Percentiles rank a stretch among this genome's conserved stretches.
Conservation (phyloP, 2,797 vertebrate genomes). For the Anabacerthia variegaticeps region DNA sequence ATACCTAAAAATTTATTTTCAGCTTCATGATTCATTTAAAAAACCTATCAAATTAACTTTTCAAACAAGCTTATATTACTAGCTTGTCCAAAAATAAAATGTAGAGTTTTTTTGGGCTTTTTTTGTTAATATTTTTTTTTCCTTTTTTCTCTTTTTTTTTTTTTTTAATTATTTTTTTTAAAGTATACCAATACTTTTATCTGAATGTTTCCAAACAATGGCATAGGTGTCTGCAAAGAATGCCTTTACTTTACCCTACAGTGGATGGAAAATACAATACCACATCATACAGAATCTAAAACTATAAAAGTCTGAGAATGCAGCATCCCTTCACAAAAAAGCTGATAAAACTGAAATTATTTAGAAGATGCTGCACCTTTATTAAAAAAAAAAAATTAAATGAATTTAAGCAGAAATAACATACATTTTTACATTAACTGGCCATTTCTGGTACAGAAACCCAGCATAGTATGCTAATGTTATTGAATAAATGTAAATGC, state of each 20-base stretch:
- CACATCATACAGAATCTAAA: conserved; percentile 74
- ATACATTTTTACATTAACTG: conserved; percentile 86
- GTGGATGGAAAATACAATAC: conserved; percentile 74
- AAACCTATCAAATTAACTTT: conserved; percentile 83
- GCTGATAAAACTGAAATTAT: conserved; percentile 82
- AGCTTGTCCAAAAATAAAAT: conserved; percentile 79
- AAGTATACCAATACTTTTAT: conserved; percentile 72
- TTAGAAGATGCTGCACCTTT: conserved; percentile 81
- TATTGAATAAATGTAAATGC: conserved; percentile 87
- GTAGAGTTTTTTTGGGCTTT: conserved; percentile 20
- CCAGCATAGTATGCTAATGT: conserved; percentile 83
- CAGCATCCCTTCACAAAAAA: conserved; percentile 80
- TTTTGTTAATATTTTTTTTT: not conserved
- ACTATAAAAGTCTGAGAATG: conserved; percentile 78
- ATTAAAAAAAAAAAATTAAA: conserved; percentile 78
- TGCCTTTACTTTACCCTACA: conserved; percentile 71
- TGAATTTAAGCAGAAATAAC: conserved; percentile 85
- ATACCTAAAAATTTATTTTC: conserved; percentile 81
- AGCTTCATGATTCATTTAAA: conserved; percentile 83
- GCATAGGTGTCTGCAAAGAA: conserved; percentile 75
- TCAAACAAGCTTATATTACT: conserved; percentile 79
- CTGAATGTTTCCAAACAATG: conserved; percentile 75
- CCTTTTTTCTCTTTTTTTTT: not conserved
- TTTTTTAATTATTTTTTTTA: conserved; percentile 17
- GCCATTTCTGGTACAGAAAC: conserved; percentile 87